Percentiles rank a stretch among this genome's conserved stretches.
Conservation (phyloP, 92 coral and sea anemone species). For the Porites rus region DNA sequence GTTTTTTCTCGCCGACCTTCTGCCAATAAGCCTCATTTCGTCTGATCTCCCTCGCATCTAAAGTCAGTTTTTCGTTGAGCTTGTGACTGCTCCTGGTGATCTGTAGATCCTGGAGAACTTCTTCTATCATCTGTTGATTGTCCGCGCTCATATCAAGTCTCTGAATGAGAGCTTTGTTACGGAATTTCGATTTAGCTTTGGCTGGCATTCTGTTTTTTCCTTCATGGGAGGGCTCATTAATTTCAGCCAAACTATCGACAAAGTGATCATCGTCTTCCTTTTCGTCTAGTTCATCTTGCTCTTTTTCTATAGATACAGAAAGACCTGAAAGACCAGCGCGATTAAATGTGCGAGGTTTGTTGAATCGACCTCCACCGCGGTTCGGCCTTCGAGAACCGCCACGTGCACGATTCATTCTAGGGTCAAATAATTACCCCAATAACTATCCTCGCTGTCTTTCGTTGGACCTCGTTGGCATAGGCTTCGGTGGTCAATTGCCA, state of each 20-base stretch:
- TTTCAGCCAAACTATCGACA: neutral
- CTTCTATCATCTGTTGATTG: conserved; percentile 72
- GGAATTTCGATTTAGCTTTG: conserved; percentile 28
- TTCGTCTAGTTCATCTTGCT: neutral
- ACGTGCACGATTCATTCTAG: conserved; percentile 37
- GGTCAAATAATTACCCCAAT: too few relatives aligned
- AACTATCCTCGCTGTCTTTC: neutral
- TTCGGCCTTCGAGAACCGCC: conserved; percentile 60
- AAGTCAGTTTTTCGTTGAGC: neutral
- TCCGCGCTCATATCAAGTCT: conserved; percentile 78
- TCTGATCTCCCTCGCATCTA: conserved; percentile 14
- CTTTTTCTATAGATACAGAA: neutral
- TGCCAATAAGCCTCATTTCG: conserved; percentile 83
- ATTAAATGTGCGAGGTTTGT: conserved; percentile 43
- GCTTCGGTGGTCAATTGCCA: neutral
- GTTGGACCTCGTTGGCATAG: too few relatives aligned
- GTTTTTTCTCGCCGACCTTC: conserved; percentile 76
- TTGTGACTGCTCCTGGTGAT: conserved; percentile 27
- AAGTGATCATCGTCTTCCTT: neutral
- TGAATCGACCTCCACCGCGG: conserved; percentile 77
- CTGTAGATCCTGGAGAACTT: conserved; percentile 68
- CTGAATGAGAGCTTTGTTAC: conserved; percentile 76
- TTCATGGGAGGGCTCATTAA: conserved; percentile 1
- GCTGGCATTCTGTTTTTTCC: neutral
- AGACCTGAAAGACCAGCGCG: conserved; percentile 4